Evolutionary conservation across 2,113 vertebrate species (phyloP).

Genomic region (Electrona antarctica): DNA sequence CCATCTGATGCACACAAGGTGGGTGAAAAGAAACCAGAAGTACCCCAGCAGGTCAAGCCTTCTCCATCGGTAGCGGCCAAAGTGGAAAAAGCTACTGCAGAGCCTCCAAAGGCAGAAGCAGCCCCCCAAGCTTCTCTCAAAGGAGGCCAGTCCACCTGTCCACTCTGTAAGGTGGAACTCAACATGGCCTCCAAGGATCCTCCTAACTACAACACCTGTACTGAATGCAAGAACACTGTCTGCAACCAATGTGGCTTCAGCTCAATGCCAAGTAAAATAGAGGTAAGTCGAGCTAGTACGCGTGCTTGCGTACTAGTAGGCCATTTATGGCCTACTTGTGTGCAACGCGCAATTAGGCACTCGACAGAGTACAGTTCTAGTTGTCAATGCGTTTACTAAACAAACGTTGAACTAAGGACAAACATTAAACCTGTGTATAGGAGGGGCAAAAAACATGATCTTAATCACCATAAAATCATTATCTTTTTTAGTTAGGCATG

Average conservation of each 20-base stretch:
- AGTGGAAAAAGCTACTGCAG: conserved; percentile 50
- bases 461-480: too few relatives aligned
- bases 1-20: conserved; percentile 50
- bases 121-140: conserved; percentile 37
- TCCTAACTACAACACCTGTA: conserved; percentile 89
- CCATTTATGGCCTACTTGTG: too few relatives aligned
- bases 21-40: conserved; percentile 67
- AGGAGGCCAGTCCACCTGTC: conserved; percentile 73
- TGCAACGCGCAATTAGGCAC: too few relatives aligned
- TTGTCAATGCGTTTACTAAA: too few relatives aligned
- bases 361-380: too few relatives aligned
- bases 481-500: too few relatives aligned
- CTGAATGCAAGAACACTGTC: conserved; percentile 87
- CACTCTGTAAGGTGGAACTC: conserved; percentile 88
- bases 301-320: too few relatives aligned
- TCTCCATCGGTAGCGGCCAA: conserved; percentile 51
- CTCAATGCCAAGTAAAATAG: conserved; percentile 81
- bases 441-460: too few relatives aligned
- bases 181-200: conserved; percentile 82
- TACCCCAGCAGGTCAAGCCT: conserved; percentile 65
- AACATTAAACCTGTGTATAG: too few relatives aligned
- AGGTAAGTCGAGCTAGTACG: conserved; percentile 84
- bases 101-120: conserved; percentile 50
- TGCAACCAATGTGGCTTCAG: conserved; percentile 97
- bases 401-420: too few relatives aligned